A percentile compares a stretch with the other conserved stretches of the same genome.
Evolutionary conservation across 2,797 vertebrate genomes (phyloP).

Genomic region (Propithecus deckenii): DNA sequence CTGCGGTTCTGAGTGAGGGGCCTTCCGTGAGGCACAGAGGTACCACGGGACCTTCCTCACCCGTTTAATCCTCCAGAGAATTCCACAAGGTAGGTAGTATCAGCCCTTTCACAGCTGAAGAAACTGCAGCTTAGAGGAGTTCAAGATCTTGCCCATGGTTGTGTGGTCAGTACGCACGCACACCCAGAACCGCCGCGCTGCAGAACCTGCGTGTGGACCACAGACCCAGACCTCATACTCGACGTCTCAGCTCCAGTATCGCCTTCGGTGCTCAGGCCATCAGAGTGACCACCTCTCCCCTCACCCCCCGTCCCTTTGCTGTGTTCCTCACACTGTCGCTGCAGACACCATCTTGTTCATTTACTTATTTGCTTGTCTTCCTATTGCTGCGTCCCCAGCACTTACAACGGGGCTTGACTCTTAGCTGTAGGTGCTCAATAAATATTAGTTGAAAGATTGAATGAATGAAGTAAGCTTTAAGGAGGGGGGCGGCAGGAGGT

Average conservation of each 20-base stretch:
- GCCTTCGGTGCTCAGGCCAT: rapidly evolving
- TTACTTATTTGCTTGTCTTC: not conserved
- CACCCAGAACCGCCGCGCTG: not conserved
- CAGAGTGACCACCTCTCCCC: rapidly evolving
- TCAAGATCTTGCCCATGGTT: not conserved
- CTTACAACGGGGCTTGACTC: not conserved
- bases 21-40: no score
- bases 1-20: not conserved
- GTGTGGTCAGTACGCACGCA: not conserved
- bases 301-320: rapidly evolving
- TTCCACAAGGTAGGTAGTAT: no score
- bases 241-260: not conserved
- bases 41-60: not conserved
- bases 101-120: not conserved
- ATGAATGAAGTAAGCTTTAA: not conserved
- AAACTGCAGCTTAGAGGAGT: not conserved
- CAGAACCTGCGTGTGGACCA: not conserved
- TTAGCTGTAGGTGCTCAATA: not conserved
- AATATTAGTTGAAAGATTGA: not conserved
- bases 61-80: not conserved
- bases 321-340: rapidly evolving
- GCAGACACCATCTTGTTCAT: not conserved
- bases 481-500: not conserved
- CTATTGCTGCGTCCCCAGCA: not conserved
- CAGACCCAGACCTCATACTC: not conserved